phyloP scores from a whole-genome alignment of 2,888 invertebrate species.

The Arctia plantaginis region DNA sequence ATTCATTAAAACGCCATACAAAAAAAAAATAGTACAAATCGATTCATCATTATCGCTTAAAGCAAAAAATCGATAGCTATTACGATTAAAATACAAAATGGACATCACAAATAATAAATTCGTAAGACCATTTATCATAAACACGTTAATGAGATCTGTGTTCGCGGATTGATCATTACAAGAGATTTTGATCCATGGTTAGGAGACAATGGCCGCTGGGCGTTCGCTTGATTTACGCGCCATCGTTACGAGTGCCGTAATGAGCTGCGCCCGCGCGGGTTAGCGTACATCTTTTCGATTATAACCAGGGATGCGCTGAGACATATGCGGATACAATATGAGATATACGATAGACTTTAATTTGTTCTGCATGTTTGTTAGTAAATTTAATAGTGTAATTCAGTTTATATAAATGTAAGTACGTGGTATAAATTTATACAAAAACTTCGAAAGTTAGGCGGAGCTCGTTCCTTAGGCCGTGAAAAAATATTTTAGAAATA shows the following conservation, averaged over 20 bases:
- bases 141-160: conserved; percentile 54
- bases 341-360: background rate
- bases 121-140: conserved; percentile 54
- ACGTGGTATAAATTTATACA: background rate
- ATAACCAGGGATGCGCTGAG: conserved; percentile 52
- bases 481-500: background rate
- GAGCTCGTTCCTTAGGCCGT: background rate
- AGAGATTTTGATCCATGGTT: conserved; percentile 64
- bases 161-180: conserved; percentile 73
- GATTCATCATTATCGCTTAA: conserved; percentile 23
- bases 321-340: conserved; percentile 9
- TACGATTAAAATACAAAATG: conserved; percentile 51
- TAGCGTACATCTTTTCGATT: conserved; percentile 66
- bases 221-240: conserved; percentile 81
- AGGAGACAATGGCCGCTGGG: conserved; percentile 79
- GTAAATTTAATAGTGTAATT: background rate
- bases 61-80: conserved; percentile 39
- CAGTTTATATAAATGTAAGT: background rate
- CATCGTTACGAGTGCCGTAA: conserved; percentile 79
- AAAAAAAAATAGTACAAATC: conserved; percentile 23
- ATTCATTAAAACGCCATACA: conserved; percentile 21
- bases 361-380: background rate
- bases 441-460: background rate
- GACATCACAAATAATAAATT: conserved; percentile 49
- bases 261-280: conserved; percentile 78